A percentile compares a stretch with the other conserved stretches of the same genome.
Evolutionary conservation across 2,888 invertebrate genomes (phyloP).

Genomic region (Brenthis ino): DNA sequence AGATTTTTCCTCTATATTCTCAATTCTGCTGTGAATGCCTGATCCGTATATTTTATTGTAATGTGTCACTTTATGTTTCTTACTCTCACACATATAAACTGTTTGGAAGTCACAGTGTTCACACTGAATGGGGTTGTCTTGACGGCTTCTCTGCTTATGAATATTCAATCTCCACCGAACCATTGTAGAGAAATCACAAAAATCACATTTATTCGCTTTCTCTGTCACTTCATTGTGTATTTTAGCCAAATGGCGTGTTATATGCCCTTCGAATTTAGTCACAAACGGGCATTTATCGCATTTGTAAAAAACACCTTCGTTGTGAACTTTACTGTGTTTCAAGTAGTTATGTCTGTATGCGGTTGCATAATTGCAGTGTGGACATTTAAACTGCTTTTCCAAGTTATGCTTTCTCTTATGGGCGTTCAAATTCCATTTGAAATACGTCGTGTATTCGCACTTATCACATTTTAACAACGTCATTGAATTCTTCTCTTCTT

Average conservation of each 20-base stretch:
- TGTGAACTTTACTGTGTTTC: slow-evolving; percentile 46
- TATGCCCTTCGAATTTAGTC: slow-evolving; percentile 61
- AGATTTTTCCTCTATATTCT: slow-evolving; percentile 25
- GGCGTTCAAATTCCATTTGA: slow-evolving; percentile 47
- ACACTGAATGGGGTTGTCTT: slow-evolving; percentile 50
- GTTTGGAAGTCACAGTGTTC: slow-evolving; percentile 56
- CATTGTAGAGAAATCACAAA: slow-evolving; percentile 62
- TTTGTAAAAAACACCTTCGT: slow-evolving; percentile 42
- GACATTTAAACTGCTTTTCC: slow-evolving; percentile 48
- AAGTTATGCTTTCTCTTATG: slow-evolving; percentile 54
- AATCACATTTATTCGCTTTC: slow-evolving; percentile 55
- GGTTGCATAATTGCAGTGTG: slow-evolving; percentile 46
- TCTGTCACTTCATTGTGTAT: slow-evolving; percentile 60
- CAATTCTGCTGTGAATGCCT: slow-evolving; percentile 15
- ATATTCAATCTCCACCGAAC: slow-evolving; percentile 59
- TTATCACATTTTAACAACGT: slow-evolving; percentile 44
- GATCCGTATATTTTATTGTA: slow-evolving; percentile 42
- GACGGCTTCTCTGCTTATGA: slow-evolving; percentile 57
- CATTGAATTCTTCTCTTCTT: slow-evolving; percentile 30
- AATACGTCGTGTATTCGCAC: slow-evolving; percentile 49
- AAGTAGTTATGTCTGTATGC: slow-evolving; percentile 47
- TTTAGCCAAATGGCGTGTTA: slow-evolving; percentile 60
- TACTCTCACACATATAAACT: slow-evolving; percentile 56
- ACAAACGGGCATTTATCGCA: slow-evolving; percentile 64
- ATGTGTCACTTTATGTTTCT: slow-evolving; percentile 54